Base-by-base conservation (phyloP, 2,113 vertebrate genomes). In the Amia ocellicauda region DNA sequence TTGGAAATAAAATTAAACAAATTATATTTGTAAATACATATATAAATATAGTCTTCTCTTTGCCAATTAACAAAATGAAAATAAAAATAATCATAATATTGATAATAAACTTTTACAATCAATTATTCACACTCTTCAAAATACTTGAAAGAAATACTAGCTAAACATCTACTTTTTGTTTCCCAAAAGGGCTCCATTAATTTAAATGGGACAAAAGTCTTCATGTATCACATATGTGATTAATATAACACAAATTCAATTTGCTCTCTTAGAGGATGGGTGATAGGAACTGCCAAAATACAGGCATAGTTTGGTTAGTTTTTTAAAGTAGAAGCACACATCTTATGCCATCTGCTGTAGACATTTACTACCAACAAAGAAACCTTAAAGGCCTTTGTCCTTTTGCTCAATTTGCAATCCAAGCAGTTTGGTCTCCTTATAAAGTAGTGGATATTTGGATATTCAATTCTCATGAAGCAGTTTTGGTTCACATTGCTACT, bases 1-100 rank as follows among this genome's bases (percentile, higher is more conserved):
- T 47, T 19, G n/a, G n/a, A 17, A 47, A 47, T 47, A 69, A 54
- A 26, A 50, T 69, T 58, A 71, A 74, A 74, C 72, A 69, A 67
- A 72, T 60, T 23, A 52, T 64, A 55, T n/a, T 47, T 16, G 14
- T 47, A 4, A 17, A 47, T 17, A 4, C 13, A 73, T 47, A 40
- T 66, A 71, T 63, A 67, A 70, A 66, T 65, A 68, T 66, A 7
- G 53, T 17, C 31, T 43, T 59, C 28, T 68, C 42, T 69, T 47
- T 58, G 19, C 58, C 63, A 72, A 62, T 61, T 62, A 59, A 64
- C 26, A 68, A 53, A 74, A 53, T 60, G 23, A 71, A 66, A 58
- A 70, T 24, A 36, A 63, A n/a, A n/a, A n/a, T n/a, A n/a, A n/a
- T n/a, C n/a, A n/a, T n/a, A n/a, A n/a, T n/a, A n/a, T n/a, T n/a